These are phyloP conservation scores for Myiothlypis chrysogaster DNA, from an alignment of 2,797 vertebrate species.

Conservation along the genomic window DNA sequence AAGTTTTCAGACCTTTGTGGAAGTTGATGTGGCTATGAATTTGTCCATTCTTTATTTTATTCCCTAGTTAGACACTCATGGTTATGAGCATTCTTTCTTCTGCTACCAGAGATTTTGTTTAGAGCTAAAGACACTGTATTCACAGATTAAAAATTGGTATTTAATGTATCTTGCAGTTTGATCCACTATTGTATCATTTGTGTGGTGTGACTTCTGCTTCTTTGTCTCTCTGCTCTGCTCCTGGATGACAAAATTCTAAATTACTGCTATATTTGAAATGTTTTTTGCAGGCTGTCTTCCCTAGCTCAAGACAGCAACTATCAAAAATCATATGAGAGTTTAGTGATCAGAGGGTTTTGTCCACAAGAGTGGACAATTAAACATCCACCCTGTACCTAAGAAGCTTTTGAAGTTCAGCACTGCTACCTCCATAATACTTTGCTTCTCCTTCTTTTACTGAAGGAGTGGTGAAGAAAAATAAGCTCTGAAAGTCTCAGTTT, in stretches of 20 bases:
- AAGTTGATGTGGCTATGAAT: background rate
- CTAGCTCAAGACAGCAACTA: background rate
- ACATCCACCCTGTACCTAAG: background rate
- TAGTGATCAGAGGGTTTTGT: background rate
- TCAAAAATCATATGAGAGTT: background rate
- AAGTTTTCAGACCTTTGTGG: background rate
- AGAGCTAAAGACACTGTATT: background rate
- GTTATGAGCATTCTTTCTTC: background rate
- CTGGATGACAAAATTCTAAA: background rate
- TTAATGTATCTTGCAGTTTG: background rate
- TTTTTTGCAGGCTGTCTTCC: background rate
- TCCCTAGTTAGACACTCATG: background rate
- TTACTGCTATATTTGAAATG: background rate
- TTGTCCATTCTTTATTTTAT: background rate
- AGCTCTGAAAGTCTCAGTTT: conserved; percentile 33
- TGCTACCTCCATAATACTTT: background rate
- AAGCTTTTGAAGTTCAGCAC: background rate
- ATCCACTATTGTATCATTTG: background rate
- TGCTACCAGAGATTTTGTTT: background rate
- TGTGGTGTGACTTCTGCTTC: background rate
- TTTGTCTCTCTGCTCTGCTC: background rate
- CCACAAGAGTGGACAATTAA: background rate
- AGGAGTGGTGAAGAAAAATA: conserved; percentile 33
- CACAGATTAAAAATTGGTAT: background rate
- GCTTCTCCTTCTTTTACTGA: conserved; percentile 22